Conservation (phyloP, 2,797 vertebrate species). For the Tarsius wallacei region DNA sequence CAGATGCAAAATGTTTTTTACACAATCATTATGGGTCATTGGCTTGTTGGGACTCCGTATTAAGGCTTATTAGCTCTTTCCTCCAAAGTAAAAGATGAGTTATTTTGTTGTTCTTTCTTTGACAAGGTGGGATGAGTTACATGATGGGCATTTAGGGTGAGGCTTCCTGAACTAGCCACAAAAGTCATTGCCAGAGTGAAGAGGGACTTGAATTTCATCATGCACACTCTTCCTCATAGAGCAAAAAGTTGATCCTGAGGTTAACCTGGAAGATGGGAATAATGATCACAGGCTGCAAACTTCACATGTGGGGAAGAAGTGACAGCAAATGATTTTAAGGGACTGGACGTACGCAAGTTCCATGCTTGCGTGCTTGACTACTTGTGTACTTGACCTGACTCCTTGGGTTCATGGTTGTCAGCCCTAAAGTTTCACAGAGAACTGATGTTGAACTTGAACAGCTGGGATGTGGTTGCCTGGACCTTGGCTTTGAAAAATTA, state of each 20-base stretch:
- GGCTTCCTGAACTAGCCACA: neutral
- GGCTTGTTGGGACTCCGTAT: neutral
- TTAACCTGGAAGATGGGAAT: neutral
- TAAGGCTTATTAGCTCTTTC: neutral
- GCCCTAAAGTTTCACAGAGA: neutral
- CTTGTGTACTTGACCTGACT: neutral
- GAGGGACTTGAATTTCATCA: neutral
- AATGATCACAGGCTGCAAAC: neutral
- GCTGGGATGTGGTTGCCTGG: neutral
- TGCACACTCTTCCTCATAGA: neutral
- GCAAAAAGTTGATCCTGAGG: neutral
- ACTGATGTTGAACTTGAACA: neutral
- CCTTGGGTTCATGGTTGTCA: neutral
- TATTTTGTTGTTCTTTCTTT: neutral
- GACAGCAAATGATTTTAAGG: neutral
- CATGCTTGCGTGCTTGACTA: neutral
- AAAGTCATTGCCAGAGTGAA: neutral
- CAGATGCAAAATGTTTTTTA: slow-evolving; percentile 57
- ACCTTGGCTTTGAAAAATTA: slow-evolving; percentile 32
- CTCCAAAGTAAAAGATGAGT: neutral
- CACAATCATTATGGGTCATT: neutral
- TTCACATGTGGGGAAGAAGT: neutral
- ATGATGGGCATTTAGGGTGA: neutral
- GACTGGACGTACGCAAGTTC: too few species aligned
- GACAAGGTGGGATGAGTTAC: neutral